Evolutionary conservation across 2,113 vertebrate species (phyloP), one percentile per base, ranked within the genome.

Genomic region (Callochromis pleurospilus): DNA sequence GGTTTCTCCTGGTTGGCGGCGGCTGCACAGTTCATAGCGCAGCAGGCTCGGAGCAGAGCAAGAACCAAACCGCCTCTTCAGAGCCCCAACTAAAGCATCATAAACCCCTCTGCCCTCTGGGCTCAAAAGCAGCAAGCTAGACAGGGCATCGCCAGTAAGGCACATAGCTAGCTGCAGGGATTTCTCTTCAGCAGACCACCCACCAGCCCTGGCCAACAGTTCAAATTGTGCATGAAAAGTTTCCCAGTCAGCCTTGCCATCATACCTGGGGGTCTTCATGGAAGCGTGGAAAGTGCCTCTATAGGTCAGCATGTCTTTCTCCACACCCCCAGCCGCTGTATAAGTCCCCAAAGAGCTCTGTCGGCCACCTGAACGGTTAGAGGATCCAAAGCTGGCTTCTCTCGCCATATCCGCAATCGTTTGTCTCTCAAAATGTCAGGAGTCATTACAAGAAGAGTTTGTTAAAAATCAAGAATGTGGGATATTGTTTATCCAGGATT

Each of bases 231-330:
- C 19, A 8, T 47, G 45, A 47, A 47, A 49, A 47, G 7, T 7
- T 19, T 5, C 47, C 15, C 47, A 49, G 47, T 49, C 7, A 49
- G 47, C 47, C 17, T 19, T 51, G 47, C 47, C 19, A 53, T 53
- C 17, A n/a, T n/a, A 33, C 31, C 31, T 33, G 31, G 7, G 31
- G 31, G 31, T 33, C 31, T 33, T 33, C 31, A 33, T 33, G 5
- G 49, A 51, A n/a, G 19, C 17, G 5, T 51, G 17, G 49, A 51
- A n/a, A 51, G 49, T 51, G 19, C 17, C 49, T 51, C 49, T 51
- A n/a, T 51, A 5, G 0, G 0, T n/a, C 49, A 0, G 49, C 8
- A n/a, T 51, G 17, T 51, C 49, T 51, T 0, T 51, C 49, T 51
- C 49, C 19, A 51, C 49, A 53, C 19, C 19, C 49, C 19, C 4